phyloP scores from a whole-genome alignment of 2,113 vertebrate species.

The Motacilla tschutschensis region DNA sequence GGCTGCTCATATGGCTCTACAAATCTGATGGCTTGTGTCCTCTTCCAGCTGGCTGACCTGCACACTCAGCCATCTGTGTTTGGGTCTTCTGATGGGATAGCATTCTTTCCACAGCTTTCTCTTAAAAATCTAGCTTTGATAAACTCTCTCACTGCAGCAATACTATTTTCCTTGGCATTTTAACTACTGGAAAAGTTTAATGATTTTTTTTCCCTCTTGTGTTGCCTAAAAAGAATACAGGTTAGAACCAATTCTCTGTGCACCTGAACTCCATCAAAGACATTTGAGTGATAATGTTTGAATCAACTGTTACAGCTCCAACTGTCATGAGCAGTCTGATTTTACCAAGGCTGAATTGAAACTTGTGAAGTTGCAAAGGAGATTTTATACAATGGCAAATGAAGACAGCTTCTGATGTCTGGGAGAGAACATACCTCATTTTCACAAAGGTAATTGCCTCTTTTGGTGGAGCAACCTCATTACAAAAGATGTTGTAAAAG shows the following conservation, averaged over 20 bases:
- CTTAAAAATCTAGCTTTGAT: neutral
- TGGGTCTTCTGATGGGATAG: neutral
- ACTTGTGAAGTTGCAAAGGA: neutral
- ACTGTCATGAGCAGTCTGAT: neutral
- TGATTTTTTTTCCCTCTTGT: neutral
- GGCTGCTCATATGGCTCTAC: neutral
- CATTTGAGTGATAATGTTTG: accelerated
- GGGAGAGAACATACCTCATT: neutral
- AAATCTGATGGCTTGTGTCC: neutral
- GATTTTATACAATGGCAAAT: neutral
- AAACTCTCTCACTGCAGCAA: neutral
- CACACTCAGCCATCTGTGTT: neutral
- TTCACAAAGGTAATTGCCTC: neutral
- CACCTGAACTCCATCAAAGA: neutral
- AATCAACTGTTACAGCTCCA: neutral
- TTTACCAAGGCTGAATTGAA: neutral
- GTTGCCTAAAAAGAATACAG: neutral
- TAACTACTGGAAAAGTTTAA: neutral
- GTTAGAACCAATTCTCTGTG: neutral
- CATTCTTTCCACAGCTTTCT: neutral
- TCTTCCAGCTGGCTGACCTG: neutral
- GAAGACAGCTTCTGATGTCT: neutral
- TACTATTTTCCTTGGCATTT: neutral
- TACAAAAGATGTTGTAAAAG: neutral
- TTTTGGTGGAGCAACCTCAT: neutral